These are phyloP conservation scores for Ophioninae sp. DNA, from an alignment of 2,888 invertebrate genomes.

Conservation along the genomic window DNA sequence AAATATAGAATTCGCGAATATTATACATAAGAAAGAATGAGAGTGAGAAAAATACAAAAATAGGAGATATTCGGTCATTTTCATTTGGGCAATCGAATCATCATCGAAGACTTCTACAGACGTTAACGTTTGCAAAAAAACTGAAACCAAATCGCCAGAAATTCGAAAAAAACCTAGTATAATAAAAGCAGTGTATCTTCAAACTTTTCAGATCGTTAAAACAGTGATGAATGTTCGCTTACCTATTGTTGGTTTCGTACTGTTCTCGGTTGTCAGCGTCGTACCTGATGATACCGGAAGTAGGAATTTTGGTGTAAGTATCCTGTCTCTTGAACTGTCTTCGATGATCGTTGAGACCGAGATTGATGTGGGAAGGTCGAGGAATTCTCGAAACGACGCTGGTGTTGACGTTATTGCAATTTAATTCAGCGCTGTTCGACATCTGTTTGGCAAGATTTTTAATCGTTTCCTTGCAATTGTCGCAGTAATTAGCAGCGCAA, in stretches of 20 bases:
- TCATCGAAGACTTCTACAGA: too few species aligned
- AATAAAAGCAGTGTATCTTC: too few species aligned
- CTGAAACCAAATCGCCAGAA: background rate
- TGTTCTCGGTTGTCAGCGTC: constrained; percentile 77
- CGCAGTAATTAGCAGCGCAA: constrained; percentile 83
- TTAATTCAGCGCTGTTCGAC: constrained; percentile 70
- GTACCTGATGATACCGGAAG: constrained; percentile 72
- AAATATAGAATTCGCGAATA: too few species aligned
- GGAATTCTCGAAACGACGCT: constrained; percentile 75
- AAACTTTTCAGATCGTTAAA: background rate
- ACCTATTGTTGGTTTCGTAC: constrained; percentile 74
- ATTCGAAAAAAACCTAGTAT: background rate
- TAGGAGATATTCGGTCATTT: too few species aligned
- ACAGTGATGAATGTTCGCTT: constrained; percentile 51
- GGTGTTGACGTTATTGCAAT: constrained; percentile 64
- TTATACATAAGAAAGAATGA: too few species aligned
- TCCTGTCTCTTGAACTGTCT: constrained; percentile 78
- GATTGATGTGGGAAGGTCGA: constrained; percentile 74
- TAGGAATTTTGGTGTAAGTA: constrained; percentile 77
- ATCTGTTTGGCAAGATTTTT: constrained; percentile 82
- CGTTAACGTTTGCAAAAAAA: too few species aligned
- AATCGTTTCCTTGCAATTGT: constrained; percentile 84
- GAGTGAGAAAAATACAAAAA: too few species aligned
- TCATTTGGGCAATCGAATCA: too few species aligned
- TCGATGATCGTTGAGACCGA: constrained; percentile 69